A percentile compares a stretch with the other conserved stretches of the same genome.
These are phyloP conservation scores for Acyrthosiphon pisum DNA, from an alignment of 1,140 invertebrate genomes.

Conservation along the genomic window DNA sequence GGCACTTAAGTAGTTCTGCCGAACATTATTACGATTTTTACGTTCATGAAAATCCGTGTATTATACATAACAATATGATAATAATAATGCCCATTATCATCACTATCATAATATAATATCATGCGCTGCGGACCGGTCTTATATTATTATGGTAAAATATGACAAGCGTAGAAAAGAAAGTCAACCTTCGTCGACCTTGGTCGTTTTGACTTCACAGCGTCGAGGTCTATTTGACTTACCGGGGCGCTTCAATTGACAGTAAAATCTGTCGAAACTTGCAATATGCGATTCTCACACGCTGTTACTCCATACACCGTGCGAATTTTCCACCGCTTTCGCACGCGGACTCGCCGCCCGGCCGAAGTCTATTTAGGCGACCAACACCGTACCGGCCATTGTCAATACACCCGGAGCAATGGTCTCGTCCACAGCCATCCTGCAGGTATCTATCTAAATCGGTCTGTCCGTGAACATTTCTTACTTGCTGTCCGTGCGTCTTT, in stretches of 20 bases:
- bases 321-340: constrained; percentile 40
- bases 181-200: constrained; percentile 37
- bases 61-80: not conserved
- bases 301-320: constrained; percentile 49
- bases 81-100: not conserved
- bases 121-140: not conserved
- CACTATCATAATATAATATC: not conserved
- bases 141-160: not conserved
- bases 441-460: not conserved
- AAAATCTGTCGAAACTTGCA: constrained; percentile 45
- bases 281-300: constrained; percentile 26
- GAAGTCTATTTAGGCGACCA: constrained; percentile 44
- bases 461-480: not conserved
- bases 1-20: not conserved
- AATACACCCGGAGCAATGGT: constrained; percentile 38
- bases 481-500: too few species aligned
- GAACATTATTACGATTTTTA: not conserved
- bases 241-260: not conserved
- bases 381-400: not conserved
- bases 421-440: not conserved
- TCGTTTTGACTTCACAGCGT: constrained; percentile 17
- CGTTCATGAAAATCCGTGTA: not conserved
- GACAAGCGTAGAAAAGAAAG: not conserved
- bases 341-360: not conserved
- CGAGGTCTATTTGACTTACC: constrained; percentile 41